These are phyloP conservation scores for Ectemnius cavifrons DNA, from an alignment of 2,888 invertebrate species.

Conservation along the genomic window DNA sequence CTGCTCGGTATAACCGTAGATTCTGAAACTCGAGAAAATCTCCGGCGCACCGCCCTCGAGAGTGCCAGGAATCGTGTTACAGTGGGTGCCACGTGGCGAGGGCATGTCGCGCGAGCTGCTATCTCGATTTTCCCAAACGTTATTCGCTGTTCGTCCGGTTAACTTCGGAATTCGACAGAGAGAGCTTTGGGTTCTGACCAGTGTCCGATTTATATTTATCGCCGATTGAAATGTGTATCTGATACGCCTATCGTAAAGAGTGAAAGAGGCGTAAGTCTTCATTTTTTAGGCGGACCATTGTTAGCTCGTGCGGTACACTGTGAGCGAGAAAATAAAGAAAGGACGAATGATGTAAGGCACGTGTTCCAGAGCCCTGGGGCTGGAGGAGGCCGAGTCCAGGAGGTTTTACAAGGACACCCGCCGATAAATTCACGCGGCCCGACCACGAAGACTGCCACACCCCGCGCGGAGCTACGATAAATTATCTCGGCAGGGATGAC, in stretches of 20 bases:
- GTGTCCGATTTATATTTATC: neutral
- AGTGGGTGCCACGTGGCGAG: constrained; percentile 55
- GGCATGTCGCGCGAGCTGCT: constrained; percentile 46
- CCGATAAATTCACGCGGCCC: constrained; percentile 65
- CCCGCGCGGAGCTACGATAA: constrained; percentile 60
- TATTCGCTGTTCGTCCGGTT: constrained; percentile 9
- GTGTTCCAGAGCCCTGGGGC: constrained; percentile 63
- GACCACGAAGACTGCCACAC: constrained; percentile 43
- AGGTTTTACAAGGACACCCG: constrained; percentile 61
- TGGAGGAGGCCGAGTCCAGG: constrained; percentile 36
- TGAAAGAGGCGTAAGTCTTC: too few species aligned
- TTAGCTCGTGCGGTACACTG: too few species aligned
- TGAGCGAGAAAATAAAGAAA: too few species aligned
- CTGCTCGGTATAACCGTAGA: constrained; percentile 18
- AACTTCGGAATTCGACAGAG: constrained; percentile 9
- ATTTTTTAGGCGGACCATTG: too few species aligned
- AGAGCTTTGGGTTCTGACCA: neutral
- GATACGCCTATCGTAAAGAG: too few species aligned
- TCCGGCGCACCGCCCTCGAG: constrained; percentile 39
- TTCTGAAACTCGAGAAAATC: constrained; percentile 61
- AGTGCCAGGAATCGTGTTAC: constrained; percentile 57
- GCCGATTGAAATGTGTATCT: too few species aligned
- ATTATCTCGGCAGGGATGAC: constrained; percentile 68
- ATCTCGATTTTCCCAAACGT: constrained; percentile 26
- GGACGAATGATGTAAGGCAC: constrained; percentile 57